phyloP scores from a whole-genome alignment of 2,888 invertebrate species.

The Drosophila prolongata region DNA sequence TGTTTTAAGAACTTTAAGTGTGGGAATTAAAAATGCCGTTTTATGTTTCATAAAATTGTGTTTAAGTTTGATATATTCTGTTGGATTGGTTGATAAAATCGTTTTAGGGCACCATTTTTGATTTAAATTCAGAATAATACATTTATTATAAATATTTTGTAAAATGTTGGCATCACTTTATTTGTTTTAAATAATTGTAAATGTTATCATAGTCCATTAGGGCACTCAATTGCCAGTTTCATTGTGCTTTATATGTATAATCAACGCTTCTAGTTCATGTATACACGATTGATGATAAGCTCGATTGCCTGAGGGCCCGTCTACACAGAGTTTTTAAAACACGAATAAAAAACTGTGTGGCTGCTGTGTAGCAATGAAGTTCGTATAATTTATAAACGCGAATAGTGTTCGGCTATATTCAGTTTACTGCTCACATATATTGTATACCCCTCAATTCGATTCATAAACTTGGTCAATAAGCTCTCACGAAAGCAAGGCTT shows the following conservation, averaged over 20 bases:
- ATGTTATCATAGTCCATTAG: conserved; percentile 21
- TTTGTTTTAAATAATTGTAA: neutral
- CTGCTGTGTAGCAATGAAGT: conserved; percentile 4
- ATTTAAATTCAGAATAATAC: no score
- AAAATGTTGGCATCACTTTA: no score
- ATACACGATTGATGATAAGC: conserved; percentile 25
- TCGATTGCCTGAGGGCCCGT: conserved; percentile 11
- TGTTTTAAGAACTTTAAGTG: neutral
- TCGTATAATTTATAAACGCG: conserved; percentile 8
- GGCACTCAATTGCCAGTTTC: conserved; percentile 2
- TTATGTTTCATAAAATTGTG: no score
- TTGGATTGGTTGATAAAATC: no score
- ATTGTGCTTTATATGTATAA: conserved; percentile 17
- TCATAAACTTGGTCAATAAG: conserved; percentile 29
- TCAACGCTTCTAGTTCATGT: conserved; percentile 17
- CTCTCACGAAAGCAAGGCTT: conserved; percentile 27
- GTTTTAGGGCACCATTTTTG: no score
- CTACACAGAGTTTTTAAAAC: neutral
- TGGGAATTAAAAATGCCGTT: no score
- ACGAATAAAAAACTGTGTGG: conserved; percentile 1
- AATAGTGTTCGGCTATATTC: conserved; percentile 1
- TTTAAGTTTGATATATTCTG: no score
- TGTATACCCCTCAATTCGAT: conserved; percentile 18
- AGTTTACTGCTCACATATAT: conserved; percentile 6
- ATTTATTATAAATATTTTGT: no score